phyloP scores from a whole-genome alignment of 2,888 invertebrate genomes.

The Drosophila incognita region DNA sequence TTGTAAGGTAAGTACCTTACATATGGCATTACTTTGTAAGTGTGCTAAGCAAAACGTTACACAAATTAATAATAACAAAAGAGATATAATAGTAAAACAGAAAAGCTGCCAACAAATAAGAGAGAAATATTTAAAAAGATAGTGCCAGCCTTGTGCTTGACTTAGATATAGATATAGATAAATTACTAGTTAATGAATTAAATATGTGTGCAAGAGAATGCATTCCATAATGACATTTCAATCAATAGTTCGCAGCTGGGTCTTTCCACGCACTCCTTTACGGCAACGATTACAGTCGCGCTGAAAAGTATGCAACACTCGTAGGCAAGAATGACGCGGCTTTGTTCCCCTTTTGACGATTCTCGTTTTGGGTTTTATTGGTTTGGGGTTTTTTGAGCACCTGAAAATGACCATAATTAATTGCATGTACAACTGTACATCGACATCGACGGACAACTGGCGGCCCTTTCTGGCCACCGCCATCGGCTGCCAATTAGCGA shows the following conservation, averaged over 20 bases:
- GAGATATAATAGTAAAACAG: too few relatives aligned
- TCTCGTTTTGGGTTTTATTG: constrained; percentile 5
- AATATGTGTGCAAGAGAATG: background rate
- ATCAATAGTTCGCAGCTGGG: background rate
- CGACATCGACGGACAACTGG: constrained; percentile 59
- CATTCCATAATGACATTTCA: background rate
- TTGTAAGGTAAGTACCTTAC: background rate
- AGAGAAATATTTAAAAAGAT: background rate
- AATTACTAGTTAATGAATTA: background rate
- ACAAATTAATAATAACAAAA: too few relatives aligned
- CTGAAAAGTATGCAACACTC: constrained; percentile 70
- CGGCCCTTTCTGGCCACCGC: constrained; percentile 29
- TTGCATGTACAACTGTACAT: constrained; percentile 70
- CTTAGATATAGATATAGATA: background rate
- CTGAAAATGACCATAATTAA: constrained; percentile 80
- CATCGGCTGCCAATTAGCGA: constrained; percentile 66
- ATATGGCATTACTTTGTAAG: background rate
- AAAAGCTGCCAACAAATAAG: background rate
- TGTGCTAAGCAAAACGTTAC: too few relatives aligned
- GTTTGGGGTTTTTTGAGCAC: constrained; percentile 45
- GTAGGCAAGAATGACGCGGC: constrained; percentile 52
- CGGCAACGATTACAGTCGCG: constrained; percentile 17
- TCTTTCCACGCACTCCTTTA: constrained; percentile 40
- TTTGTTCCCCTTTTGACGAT: constrained; percentile 52
- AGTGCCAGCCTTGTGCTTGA: too few relatives aligned